Conservation (phyloP, 1,140 invertebrate genomes). For the Cydia splendana region DNA sequence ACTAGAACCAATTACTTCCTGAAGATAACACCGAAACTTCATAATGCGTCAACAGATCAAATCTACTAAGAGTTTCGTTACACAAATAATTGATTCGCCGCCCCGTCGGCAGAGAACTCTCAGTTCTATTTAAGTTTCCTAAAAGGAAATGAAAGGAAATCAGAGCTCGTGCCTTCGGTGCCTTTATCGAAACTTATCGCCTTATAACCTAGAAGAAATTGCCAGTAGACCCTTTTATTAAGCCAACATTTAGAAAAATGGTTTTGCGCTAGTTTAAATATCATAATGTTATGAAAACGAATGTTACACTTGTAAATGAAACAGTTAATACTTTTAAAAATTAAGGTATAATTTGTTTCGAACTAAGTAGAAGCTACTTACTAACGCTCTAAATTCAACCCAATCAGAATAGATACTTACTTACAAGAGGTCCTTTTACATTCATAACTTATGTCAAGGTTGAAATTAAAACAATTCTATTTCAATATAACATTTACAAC, state of each 20-base stretch:
- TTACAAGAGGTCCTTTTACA: background rate
- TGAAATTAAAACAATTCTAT: background rate
- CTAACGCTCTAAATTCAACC: background rate
- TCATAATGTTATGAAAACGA: too few relatives aligned
- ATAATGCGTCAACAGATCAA: slow-evolving; percentile 49
- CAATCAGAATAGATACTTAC: background rate
- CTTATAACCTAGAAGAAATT: slow-evolving; percentile 68
- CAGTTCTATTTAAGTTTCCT: slow-evolving; percentile 79
- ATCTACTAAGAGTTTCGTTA: slow-evolving; percentile 67
- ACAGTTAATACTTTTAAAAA: background rate
- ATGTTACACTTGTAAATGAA: too few relatives aligned
- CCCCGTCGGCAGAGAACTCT: slow-evolving; percentile 76
- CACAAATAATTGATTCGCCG: slow-evolving; percentile 78
- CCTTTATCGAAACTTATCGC: slow-evolving; percentile 78
- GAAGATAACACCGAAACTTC: slow-evolving; percentile 12
- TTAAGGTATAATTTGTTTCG: background rate
- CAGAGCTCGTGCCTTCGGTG: slow-evolving; percentile 68
- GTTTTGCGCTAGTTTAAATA: background rate
- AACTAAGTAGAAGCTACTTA: background rate
- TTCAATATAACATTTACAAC: background rate
- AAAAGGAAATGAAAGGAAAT: slow-evolving; percentile 80
- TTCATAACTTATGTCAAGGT: background rate
- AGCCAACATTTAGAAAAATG: slow-evolving; percentile 58
- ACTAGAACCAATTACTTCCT: slow-evolving; percentile 13
- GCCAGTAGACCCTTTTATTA: slow-evolving; percentile 65